Conservation (phyloP, 1,140 invertebrate genomes). For the Leptopilina boulardi region DNA sequence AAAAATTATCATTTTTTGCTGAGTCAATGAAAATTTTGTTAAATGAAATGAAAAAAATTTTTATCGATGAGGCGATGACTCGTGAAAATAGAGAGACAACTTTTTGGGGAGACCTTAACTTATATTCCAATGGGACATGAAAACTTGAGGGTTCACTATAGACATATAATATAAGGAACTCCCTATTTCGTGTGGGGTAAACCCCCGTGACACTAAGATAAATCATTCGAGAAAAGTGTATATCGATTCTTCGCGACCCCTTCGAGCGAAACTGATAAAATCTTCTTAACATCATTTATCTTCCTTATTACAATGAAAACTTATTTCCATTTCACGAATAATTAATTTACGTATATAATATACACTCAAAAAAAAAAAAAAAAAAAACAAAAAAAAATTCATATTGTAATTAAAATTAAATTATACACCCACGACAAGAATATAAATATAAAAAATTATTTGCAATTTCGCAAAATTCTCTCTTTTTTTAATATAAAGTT, state of each 20-base stretch:
- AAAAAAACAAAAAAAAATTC: too few species aligned
- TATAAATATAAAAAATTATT: too few species aligned
- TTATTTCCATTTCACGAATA: background rate
- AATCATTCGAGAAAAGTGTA: conserved; percentile 66
- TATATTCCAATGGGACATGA: conserved; percentile 56
- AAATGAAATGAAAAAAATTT: conserved; percentile 53
- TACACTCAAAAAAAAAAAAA: too few species aligned
- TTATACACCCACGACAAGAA: too few species aligned
- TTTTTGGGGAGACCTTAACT: conserved; percentile 53
- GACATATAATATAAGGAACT: background rate
- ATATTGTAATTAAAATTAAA: too few species aligned
- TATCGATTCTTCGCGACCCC: conserved; percentile 33
- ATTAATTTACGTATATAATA: too few species aligned
- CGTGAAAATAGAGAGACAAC: conserved; percentile 60
- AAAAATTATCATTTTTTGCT: too few species aligned
- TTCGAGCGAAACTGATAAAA: background rate
- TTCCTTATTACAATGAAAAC: background rate
- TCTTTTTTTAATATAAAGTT: too few species aligned
- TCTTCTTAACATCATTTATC: background rate
- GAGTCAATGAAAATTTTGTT: background rate
- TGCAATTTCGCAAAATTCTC: too few species aligned
- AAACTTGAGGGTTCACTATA: conserved; percentile 37
- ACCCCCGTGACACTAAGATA: conserved; percentile 64
- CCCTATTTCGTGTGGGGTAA: background rate
- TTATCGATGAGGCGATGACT: conserved; percentile 56